Evolutionary conservation across 1,140 invertebrate species (phyloP), one percentile per base, ranked within the genome.

Genomic region (Calosoma granatense): DNA sequence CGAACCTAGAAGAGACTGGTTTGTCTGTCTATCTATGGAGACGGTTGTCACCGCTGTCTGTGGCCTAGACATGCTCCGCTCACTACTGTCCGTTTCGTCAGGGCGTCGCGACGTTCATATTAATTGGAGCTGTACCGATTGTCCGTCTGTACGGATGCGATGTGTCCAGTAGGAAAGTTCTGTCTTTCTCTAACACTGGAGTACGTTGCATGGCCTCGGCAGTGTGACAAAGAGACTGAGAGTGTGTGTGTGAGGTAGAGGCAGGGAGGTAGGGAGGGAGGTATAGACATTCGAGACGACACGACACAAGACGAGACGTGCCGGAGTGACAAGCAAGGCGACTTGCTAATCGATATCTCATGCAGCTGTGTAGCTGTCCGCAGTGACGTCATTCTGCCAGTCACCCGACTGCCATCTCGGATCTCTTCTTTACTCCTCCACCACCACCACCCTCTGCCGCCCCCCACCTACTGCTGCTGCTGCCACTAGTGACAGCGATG

Each of bases 331-430:
- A 63, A 59, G 43, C 61, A 56, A 56, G 55, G 58, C 55, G 55
- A 59, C 43, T 54, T 62, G 54, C 63, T 63, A 64, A 64, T 64
- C 63, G 63, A 64, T 64, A 64, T 51, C 62, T 58, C 62, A 61
- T 36, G 26, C 26, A 36, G 26, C 26, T 36, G 26, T n/a, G 64
- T 63, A 65, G 64, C 64, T 65, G 64, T 64, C 64, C 64, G 64
- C 64, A 65, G 61, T 65, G 64, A 66, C 64, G 64, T 66, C 64
- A 66, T 56, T 41, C 26, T 36, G 26, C 26, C 26, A 36, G 26
- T 36, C 26, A 36, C 26, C 26, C 26, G 26, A 36, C 26, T 36
- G 26, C 26, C 26, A 36, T 36, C 26, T 36, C 26, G 26, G 26
- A 36, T 36, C 26, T 36, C 26, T 36, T 36, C 26, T 36, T 36